Base-by-base conservation (phyloP, 2,113 vertebrate genomes). In the Leucoraja erinaceus region DNA sequence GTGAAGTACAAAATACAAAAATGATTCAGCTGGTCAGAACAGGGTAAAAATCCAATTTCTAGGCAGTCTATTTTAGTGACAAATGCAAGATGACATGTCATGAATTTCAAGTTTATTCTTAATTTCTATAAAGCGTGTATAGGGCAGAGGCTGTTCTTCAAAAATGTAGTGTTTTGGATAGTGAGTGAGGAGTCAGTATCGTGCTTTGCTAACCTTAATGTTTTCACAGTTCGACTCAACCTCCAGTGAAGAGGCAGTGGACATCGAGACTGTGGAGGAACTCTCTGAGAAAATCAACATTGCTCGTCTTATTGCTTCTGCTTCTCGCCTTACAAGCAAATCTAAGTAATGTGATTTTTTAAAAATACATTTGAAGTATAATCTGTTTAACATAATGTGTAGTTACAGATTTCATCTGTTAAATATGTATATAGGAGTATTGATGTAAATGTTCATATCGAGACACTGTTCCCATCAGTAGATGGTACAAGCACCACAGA, bases 181-280 rank as follows among this genome's bases (percentile, higher is more conserved):
- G 38, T 47, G 38, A 47, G 38, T 47, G 38, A 47, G 3, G 38
- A 47, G 18, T 91, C 20, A 11, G 9, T 8, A 25, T 72, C 2
- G 33, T 47, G 14, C 4, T 47, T 47, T 47, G 3, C 38, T 47
- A 47, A 47, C 1, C 38, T 47, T 47, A 47, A 47, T 47, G 38
- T 47, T 47, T 47, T 47, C 38, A 47, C 38, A 47, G 38, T 47
- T 47, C 38, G 38, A 47, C 38, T 47, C 94, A 94, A 96, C 96
- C 94, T 95, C 94, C 93, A 96, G 95, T 94, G 97, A 98, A 95
- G 96, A 97, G 14, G 93, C 93, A 2, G 96, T 98, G 94, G 98
- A 99, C 94, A 95, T 98, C 90, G 98, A 98, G 95, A 97, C 97
- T 20, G 95, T 98, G 83, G 97, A 98, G 93, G 97, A 98, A 93